Conservation (phyloP, 2,797 vertebrate genomes). For the Acipenser ruthenus region DNA sequence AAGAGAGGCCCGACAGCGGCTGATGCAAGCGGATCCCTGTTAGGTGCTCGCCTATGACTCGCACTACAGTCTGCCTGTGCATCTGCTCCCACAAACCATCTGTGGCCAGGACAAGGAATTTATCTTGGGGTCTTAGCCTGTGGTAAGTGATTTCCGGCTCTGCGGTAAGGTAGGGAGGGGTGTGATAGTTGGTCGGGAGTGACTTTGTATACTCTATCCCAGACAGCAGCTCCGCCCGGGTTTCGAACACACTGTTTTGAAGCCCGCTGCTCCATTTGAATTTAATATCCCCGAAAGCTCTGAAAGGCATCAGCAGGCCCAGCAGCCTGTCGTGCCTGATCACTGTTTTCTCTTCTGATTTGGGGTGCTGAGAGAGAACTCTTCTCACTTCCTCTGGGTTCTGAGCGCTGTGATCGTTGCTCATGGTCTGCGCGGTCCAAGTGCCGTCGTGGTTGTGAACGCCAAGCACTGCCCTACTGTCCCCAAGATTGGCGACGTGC, state of each 20-base stretch:
- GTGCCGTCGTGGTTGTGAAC: conserved; percentile 34
- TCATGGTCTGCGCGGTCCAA: conserved; percentile 43
- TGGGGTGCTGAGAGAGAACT: conserved; percentile 44
- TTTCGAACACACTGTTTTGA: conserved; percentile 38
- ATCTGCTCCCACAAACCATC: conserved; percentile 56
- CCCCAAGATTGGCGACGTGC: conserved; percentile 49
- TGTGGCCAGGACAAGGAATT: conserved; percentile 49
- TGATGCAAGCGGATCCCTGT: conserved; percentile 44
- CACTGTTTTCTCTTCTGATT: conserved; percentile 34
- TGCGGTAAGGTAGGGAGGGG: conserved; percentile 51
- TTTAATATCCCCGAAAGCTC: conserved; percentile 47
- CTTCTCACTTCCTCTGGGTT: conserved; percentile 46
- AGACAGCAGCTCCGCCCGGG: conserved; percentile 17
- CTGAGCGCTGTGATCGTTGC: conserved; percentile 50
- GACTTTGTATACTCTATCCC: conserved; percentile 27
- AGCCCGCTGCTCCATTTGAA: conserved; percentile 52
- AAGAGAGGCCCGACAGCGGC: conserved; percentile 26
- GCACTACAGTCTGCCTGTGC: conserved; percentile 46
- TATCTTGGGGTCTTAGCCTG: conserved; percentile 39
- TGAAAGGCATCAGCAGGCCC: conserved; percentile 50
- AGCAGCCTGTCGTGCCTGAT: conserved; percentile 49
- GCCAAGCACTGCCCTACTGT: conserved; percentile 52
- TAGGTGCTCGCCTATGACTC: conserved; percentile 45
- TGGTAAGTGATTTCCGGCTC: conserved; percentile 42
- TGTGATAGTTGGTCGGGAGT: conserved; percentile 37